phyloP scores from a whole-genome alignment of 2,113 vertebrate genomes.

The Uropsilus gracilis region DNA sequence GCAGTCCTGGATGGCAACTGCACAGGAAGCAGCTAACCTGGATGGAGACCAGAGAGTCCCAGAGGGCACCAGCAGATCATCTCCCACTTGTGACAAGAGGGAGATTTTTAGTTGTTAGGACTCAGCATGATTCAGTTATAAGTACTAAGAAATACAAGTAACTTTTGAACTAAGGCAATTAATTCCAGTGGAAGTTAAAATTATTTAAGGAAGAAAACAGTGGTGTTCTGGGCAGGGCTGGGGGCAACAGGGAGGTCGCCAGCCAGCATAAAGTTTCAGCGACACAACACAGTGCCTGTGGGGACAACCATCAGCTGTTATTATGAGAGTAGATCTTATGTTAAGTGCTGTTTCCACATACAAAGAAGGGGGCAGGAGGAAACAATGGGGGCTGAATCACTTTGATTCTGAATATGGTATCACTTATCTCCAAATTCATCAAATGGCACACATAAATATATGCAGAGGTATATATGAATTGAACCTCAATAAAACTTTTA shows the following conservation, averaged over 20 bases:
- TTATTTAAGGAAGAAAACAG: background rate
- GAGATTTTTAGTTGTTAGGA: background rate
- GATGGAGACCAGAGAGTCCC: background rate
- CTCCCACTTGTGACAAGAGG: background rate
- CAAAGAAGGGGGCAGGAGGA: background rate
- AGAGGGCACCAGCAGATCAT: background rate
- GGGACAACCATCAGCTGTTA: background rate
- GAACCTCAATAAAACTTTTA: background rate
- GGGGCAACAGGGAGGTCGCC: background rate
- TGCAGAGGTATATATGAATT: background rate
- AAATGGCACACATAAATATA: background rate
- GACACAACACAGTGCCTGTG: accelerated
- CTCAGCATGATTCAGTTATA: background rate
- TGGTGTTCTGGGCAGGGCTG: background rate
- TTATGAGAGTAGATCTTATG: background rate
- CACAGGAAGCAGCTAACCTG: background rate
- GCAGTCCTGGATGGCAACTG: background rate
- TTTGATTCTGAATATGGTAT: background rate
- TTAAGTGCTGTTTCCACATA: background rate
- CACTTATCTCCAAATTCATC: background rate
- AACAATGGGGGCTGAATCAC: background rate
- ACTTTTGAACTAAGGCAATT: background rate
- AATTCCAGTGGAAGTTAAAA: background rate
- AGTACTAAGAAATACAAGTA: background rate
- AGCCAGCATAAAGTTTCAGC: background rate